Evolutionary conservation across 2,888 invertebrate genomes (phyloP), one percentile per base, ranked within the genome.

Genomic region (Cyrtodaria siliqua): DNA sequence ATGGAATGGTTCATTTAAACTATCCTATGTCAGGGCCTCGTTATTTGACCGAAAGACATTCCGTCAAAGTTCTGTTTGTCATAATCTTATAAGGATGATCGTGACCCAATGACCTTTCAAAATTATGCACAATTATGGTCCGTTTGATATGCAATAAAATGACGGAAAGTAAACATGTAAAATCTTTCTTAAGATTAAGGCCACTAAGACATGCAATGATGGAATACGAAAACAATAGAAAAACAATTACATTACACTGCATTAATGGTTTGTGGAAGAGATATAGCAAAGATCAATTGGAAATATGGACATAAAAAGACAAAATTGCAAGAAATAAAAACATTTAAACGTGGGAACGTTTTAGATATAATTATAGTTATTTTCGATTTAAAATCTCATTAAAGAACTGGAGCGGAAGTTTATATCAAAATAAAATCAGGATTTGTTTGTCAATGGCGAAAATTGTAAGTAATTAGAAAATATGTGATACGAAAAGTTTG

Each of bases 271-370:
- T 16, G n/a, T 9, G 44, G n/a, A 44, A 6, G 20, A 44, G n/a
- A n/a, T n/a, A n/a, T n/a, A n/a, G n/a, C n/a, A n/a, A n/a, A n/a
- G n/a, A 44, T 44, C 9, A 18, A 44, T 9, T 16, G n/a, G 44
- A 44, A 44, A 20, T 44, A 20, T 33, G 44, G 44, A 44, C 44
- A 44, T 44, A 44, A 44, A 44, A 44, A 44, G 44, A 44, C n/a
- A 52, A 49, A 62, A 38, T 33, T 6, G 20, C n/a, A 9, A 29
- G 40, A 26, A 40, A 50, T 62, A 62, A 62, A 62, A 26, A 52
- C 29, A 44, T 44, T 29, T 60, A 60, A 55, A 33, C 64, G 69
- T 69, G 69, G 69, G 69, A 69, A 69, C 24, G 23, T 29, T 23
- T 44, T 29, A 26, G 42, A 69, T 26, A 61, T 61, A 69, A 69